Evolutionary conservation across 2,797 vertebrate species (phyloP).

Genomic region (Coendou prehensilis): DNA sequence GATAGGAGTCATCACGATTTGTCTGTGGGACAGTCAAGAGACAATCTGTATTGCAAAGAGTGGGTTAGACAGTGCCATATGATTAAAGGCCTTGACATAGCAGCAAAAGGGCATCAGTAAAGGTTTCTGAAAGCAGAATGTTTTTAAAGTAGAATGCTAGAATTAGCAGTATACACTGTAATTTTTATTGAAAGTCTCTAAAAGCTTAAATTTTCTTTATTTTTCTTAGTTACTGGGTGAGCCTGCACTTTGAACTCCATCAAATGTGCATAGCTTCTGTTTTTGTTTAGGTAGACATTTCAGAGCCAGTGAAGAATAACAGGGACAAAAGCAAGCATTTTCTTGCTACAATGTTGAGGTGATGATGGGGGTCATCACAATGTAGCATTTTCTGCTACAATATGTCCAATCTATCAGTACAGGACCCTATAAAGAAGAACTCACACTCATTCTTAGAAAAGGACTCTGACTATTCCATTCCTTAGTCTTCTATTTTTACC

Average conservation of each 20-base stretch:
- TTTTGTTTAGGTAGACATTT: conserved; percentile 44
- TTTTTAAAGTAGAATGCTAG: background rate
- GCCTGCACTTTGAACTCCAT: background rate
- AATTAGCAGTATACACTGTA: background rate
- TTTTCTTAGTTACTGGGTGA: conserved; percentile 50
- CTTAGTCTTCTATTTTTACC: too few relatives aligned
- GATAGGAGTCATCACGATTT: background rate
- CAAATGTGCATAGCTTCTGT: background rate
- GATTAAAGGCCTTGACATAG: background rate
- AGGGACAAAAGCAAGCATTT: conserved; percentile 58
- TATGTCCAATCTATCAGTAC: background rate
- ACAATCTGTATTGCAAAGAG: background rate
- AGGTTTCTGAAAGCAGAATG: background rate
- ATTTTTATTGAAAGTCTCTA: background rate
- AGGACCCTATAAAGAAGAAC: conserved; percentile 13
- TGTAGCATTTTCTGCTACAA: background rate
- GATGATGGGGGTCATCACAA: too few relatives aligned
- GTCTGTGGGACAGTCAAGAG: background rate
- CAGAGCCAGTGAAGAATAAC: conserved; percentile 20
- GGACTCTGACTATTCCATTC: too few relatives aligned
- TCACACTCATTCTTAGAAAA: conserved; percentile 4
- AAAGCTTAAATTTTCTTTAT: background rate
- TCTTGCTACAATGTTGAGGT: background rate
- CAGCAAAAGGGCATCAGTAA: background rate
- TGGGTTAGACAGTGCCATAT: background rate